Percentiles rank a stretch among this genome's conserved stretches.
These are phyloP conservation scores for Hippopotamus amphibius DNA, from an alignment of 2,113 vertebrate species.

Conservation along the genomic window DNA sequence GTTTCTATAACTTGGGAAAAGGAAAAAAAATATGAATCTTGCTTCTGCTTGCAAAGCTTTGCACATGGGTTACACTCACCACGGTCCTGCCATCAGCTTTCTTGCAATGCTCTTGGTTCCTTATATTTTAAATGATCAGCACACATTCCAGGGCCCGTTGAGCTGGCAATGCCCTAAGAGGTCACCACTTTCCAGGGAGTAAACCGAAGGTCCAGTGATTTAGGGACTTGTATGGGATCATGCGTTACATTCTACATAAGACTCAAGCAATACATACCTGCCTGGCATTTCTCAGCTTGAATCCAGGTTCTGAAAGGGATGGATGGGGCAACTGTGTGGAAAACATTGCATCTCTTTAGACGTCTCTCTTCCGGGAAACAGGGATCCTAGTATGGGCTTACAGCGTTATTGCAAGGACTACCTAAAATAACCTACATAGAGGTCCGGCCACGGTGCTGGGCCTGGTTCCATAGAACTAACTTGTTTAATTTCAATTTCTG, in stretches of 20 bases:
- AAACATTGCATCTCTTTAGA: neutral
- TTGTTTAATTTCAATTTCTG: neutral
- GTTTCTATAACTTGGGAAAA: slow-evolving; percentile 73
- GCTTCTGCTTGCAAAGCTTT: neutral
- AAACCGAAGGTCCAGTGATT: neutral
- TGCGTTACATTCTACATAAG: neutral
- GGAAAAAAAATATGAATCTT: neutral
- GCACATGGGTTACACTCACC: slow-evolving; percentile 20
- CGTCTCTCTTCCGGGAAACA: neutral
- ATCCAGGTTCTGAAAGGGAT: neutral
- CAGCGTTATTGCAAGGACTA: neutral
- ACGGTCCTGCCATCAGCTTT: neutral
- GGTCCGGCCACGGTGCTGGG: fast-evolving
- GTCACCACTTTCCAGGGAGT: neutral
- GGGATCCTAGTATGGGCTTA: neutral
- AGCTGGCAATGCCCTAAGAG: neutral
- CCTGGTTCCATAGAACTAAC: fast-evolving
- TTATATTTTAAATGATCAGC: neutral
- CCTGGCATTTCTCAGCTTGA: neutral
- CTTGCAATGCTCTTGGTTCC: neutral
- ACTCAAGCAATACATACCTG: neutral
- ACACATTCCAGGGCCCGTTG: fast-evolving
- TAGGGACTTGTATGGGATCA: neutral
- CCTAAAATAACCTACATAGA: fast-evolving
- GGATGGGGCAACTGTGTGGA: too few relatives aligned